Conservation (phyloP, 1,140 invertebrate species). For the Heliconius congener region DNA sequence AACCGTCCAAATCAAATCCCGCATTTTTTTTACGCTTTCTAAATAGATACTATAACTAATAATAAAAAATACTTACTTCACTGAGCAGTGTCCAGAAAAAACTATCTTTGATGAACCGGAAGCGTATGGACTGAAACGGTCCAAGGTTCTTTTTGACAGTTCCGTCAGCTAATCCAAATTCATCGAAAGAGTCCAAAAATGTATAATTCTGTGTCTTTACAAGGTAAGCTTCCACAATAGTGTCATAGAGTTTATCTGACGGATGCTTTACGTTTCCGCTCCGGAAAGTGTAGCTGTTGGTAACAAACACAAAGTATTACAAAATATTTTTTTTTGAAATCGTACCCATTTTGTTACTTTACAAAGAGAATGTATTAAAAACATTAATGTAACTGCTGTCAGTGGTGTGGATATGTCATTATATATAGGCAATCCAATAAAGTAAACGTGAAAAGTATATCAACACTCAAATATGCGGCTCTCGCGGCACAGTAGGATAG, state of each 20-base stretch:
- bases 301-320: neutral
- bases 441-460: too few species aligned
- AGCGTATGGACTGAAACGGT: constrained; percentile 86
- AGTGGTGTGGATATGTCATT: too few species aligned
- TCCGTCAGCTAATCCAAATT: constrained; percentile 90
- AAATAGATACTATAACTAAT: too few species aligned
- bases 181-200: constrained; percentile 89
- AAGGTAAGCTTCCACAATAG: constrained; percentile 91
- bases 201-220: constrained; percentile 87
- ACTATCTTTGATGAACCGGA: constrained; percentile 90
- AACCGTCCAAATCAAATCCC: too few species aligned
- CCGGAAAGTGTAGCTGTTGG: constrained; percentile 89
- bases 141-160: constrained; percentile 85
- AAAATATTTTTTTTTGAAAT: too few species aligned
- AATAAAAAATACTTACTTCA: constrained; percentile 84
- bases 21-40: too few species aligned
- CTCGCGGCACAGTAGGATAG: too few species aligned
- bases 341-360: too few species aligned
- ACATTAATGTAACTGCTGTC: too few species aligned
- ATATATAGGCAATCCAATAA: too few species aligned
- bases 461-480: too few species aligned
- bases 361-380: too few species aligned
- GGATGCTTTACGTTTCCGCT: constrained; percentile 96
- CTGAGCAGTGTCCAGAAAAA: constrained; percentile 95
- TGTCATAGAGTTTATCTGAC: constrained; percentile 94